Base-by-base conservation (phyloP, 2,888 invertebrate species). In the Machimus rusticus region DNA sequence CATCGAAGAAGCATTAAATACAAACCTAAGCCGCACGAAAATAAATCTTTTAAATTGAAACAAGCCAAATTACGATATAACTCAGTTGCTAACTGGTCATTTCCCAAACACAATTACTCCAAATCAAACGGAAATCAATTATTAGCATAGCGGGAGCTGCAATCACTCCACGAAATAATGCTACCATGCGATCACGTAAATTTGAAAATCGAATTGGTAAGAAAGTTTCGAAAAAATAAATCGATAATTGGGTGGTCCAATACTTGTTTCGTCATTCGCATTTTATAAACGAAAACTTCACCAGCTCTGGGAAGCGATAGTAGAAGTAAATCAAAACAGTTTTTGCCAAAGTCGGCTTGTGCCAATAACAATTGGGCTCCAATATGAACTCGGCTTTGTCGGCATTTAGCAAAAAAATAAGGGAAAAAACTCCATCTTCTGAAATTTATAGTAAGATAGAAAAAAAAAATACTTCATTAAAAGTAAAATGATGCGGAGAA, bases 401-500 rank as follows among this genome's bases (percentile, higher is more conserved):
- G 57, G 57, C 57, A 19, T 6, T 66, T 0, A 3, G 9, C 23
- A 28, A 66, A 66, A 66, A 66, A 19, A 2, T 0, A 34, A 34
- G 6, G 6, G 0, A 34, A 6, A 34, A 34, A 34, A 34, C 34
- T 8, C 19, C 1, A 23, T 2, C 23, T 66, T 28, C 66, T 66
- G 28, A 66, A 66, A 66, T 66, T 23, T 1, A 66, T 66, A 23
- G 66, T 28, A n/a, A n/a, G n/a, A n/a, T n/a, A 19, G 39, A 43
- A 9, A 23, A 23, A 43, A 39, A 79, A 79, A 51, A 79, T 79
- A 79, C 51, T 46, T 39, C 79, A 79, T 79, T 82, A 82, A 82
- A 82, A 55, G 55, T 57, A 82, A 82, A 55, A 82, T 66, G 57
- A 82, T 51, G 57, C n/a, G 23, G 46, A 85, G 43, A 85, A 85